Evolutionary conservation across 2,888 invertebrate species (phyloP), one percentile per base, ranked within the genome.

Genomic region (Baccha elongata): DNA sequence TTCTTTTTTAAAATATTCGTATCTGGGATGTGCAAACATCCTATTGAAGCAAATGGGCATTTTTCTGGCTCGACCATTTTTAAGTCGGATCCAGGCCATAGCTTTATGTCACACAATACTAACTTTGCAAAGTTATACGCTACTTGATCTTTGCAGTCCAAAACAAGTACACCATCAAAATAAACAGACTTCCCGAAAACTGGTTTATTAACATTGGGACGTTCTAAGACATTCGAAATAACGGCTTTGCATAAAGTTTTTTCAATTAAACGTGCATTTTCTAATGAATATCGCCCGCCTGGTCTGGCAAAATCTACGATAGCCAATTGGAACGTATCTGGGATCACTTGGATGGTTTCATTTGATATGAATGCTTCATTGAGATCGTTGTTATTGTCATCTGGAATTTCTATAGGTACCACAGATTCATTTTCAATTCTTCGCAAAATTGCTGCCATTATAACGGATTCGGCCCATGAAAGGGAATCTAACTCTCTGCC

Each of bases 91-190:
- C 44, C 26, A 7, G 21, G 10, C 79, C 79, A 79, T 1, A 52
- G 40, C 15, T 53, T 67, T 10, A 62, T 35, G 11, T 53, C 48
- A 1, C 10, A n/a, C 8, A 79, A 32, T 5, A 60, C 8, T 4
- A n/a, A 32, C 8, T 53, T 62, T 8, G 73, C 73, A 44, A 79
- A 73, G 1, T 62, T 11, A 17, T 55, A 73, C 0, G 79, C 53
- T 5, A 13, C 10, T 8, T 37, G 7, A 6, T 79, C 67, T 62
- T 67, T 79, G 23, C 79, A 79, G 26, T 73, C 79, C 13, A 79
- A 40, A 3, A 79, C 48, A 7, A 60, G 32, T 4, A 79, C 67
- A 4, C 79, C 79, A 40, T 79, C 53, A 19, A 46, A 46, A 40
- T 53, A 73, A 17, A 29, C 46, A 2, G 67, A 17, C 26, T 44